These are phyloP conservation scores for Dryococelus australis DNA, from an alignment of 2,888 invertebrate genomes.

Conservation along the genomic window DNA sequence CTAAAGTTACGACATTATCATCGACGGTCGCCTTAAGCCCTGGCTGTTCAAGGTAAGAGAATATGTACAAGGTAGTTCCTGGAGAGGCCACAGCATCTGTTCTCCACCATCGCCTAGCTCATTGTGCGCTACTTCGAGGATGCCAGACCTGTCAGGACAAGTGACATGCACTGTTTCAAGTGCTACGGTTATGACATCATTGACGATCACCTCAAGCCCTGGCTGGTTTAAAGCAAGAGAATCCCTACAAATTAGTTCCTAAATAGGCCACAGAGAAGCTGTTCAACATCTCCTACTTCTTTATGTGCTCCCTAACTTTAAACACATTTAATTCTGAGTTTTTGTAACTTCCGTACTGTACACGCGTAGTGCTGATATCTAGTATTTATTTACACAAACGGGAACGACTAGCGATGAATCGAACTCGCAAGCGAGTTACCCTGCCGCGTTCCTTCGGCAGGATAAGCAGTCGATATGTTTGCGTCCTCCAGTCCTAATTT, in stretches of 20 bases:
- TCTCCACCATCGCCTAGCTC: no score
- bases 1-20: conserved; percentile 96
- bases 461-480: no score
- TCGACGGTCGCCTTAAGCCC: conserved; percentile 92
- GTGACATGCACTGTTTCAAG: conserved; percentile 91
- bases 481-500: no score
- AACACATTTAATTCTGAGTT: no score
- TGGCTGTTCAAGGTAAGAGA: conserved; percentile 82
- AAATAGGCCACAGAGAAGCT: not conserved
- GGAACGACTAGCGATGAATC: no score
- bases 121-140: conserved; percentile 72
- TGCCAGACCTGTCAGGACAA: conserved; percentile 91
- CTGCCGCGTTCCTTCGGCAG: no score
- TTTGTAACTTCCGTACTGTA: no score
- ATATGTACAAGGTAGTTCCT: conserved; percentile 60
- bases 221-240: conserved; percentile 76
- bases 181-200: conserved; percentile 97
- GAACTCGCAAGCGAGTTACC: no score
- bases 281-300: no score
- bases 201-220: conserved; percentile 91
- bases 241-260: conserved; percentile 60
- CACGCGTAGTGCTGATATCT: no score
- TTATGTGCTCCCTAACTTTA: no score
- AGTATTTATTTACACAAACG: no score
- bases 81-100: not conserved